phyloP scores from a whole-genome alignment of 2,113 vertebrate genomes.

The Myotis yumanensis region DNA sequence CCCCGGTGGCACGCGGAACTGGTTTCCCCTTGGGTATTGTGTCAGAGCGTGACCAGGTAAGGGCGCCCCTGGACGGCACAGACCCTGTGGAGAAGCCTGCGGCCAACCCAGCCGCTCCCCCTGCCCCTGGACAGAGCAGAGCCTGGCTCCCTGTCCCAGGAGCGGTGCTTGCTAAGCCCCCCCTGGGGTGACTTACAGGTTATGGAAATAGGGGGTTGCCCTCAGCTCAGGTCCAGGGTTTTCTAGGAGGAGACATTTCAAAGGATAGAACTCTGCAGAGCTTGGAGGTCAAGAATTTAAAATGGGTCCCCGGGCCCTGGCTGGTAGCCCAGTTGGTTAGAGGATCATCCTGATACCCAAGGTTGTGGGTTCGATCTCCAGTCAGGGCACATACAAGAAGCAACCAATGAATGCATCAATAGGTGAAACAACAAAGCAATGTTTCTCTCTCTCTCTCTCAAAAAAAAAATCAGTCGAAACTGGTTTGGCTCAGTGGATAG shows the following conservation, averaged over 20 bases:
- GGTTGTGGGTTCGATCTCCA: background rate
- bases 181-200: background rate
- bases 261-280: background rate
- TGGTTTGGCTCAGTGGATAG: too few species aligned
- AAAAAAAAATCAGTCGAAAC: background rate
- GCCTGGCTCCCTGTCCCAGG: background rate
- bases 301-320: background rate
- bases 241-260: background rate
- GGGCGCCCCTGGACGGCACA: background rate
- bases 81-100: background rate
- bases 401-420: background rate
- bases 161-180: background rate
- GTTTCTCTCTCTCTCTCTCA: background rate
- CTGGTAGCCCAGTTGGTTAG: background rate
- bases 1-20: fast-evolving
- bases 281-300: background rate
- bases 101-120: background rate
- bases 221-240: background rate
- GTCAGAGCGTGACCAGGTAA: background rate
- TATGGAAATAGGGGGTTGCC: background rate
- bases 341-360: background rate
- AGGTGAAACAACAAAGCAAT: background rate
- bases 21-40: fast-evolving
- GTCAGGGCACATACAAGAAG: background rate
- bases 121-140: background rate